These are phyloP conservation scores for Cyclina sinensis DNA, from an alignment of 1,140 invertebrate species.

Conservation along the genomic window DNA sequence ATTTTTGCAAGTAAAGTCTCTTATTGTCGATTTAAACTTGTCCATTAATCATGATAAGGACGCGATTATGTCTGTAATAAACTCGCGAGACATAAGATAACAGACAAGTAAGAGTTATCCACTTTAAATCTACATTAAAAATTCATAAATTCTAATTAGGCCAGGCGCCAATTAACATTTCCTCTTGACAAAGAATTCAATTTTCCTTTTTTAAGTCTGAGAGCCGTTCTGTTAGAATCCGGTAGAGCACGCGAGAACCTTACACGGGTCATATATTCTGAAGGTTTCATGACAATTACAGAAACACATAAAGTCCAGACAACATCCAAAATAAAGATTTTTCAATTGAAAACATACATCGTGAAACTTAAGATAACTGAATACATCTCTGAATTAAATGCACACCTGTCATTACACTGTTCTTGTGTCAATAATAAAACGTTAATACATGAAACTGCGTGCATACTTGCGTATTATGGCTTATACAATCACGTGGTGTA, in stretches of 20 bases:
- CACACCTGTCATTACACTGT: constrained; percentile 48
- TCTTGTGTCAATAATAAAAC: constrained; percentile 51
- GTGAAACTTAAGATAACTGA: background rate
- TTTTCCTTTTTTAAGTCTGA: background rate
- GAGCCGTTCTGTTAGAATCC: background rate
- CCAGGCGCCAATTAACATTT: background rate
- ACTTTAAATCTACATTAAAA: background rate
- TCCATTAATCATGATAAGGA: constrained; percentile 32
- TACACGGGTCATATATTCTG: too few species aligned
- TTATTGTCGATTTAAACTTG: constrained; percentile 37
- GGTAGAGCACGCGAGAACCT: too few species aligned
- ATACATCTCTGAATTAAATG: constrained; percentile 12
- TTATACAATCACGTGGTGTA: constrained; percentile 52
- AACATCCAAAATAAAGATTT: background rate
- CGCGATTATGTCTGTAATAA: background rate
- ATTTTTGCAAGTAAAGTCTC: background rate
- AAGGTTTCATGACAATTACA: too few species aligned
- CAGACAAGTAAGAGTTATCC: constrained; percentile 1
- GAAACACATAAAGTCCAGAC: background rate
- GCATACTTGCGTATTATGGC: constrained; percentile 51
- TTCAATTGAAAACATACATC: background rate
- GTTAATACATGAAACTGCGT: constrained; percentile 31
- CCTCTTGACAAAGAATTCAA: background rate
- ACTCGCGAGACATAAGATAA: background rate
- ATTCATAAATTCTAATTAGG: constrained; percentile 14